Conservation (phyloP, 2,113 vertebrate species). For the Atractosteus spatula region DNA sequence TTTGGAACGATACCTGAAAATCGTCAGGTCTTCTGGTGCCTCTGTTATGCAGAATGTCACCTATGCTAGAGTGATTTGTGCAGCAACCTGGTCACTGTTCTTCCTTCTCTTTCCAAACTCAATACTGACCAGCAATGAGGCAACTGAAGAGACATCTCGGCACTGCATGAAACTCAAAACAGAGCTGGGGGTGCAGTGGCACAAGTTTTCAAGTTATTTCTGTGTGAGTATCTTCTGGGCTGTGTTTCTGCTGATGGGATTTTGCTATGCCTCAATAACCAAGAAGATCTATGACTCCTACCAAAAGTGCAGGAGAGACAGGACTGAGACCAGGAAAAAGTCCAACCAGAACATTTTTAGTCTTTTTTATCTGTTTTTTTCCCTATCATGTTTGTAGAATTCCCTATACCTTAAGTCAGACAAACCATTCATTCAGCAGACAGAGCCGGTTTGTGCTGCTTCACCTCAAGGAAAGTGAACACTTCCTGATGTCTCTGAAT, state of each 20-base stretch:
- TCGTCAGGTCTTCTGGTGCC: slow-evolving; percentile 56
- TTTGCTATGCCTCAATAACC: slow-evolving; percentile 83
- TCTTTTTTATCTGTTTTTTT: slow-evolving; percentile 86
- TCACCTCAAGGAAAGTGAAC: slow-evolving; percentile 79
- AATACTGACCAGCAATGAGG: slow-evolving; percentile 66
- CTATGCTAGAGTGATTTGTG: slow-evolving; percentile 61
- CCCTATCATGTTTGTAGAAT: slow-evolving; percentile 85
- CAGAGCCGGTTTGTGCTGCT: slow-evolving; percentile 49
- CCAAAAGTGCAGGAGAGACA: slow-evolving; percentile 59
- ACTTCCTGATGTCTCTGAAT: slow-evolving; percentile 70
- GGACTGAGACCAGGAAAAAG: slow-evolving; percentile 56
- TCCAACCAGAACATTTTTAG: slow-evolving; percentile 87
- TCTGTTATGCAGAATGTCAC: slow-evolving; percentile 57
- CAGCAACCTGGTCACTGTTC: slow-evolving; percentile 66
- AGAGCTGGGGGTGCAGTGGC: slow-evolving; percentile 74
- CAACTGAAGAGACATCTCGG: not conserved
- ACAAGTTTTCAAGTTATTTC: slow-evolving; percentile 59
- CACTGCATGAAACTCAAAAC: slow-evolving; percentile 78
- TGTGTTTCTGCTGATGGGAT: slow-evolving; percentile 67
- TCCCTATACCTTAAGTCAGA: slow-evolving; percentile 81
- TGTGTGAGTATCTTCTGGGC: slow-evolving; percentile 77
- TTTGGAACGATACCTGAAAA: slow-evolving; percentile 85
- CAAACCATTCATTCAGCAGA: slow-evolving; percentile 26
- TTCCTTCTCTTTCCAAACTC: slow-evolving; percentile 74
- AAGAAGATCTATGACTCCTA: slow-evolving; percentile 77